Base-by-base conservation (phyloP, 2,797 vertebrate species). In the Lophius americanus region DNA sequence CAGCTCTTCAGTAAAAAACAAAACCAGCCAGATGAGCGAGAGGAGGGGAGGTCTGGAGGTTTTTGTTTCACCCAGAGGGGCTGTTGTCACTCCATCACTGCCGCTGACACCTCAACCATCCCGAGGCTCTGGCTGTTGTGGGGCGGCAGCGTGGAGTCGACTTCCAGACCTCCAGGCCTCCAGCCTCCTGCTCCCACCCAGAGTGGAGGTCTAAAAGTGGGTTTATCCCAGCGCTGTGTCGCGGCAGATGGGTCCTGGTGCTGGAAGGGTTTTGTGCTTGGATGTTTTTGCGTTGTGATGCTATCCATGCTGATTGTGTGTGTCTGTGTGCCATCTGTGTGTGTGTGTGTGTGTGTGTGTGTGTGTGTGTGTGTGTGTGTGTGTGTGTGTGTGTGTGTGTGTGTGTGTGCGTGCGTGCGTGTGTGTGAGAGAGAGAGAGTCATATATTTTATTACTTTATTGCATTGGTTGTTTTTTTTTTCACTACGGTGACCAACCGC, bases 41-140 rank as follows among this genome's bases (percentile, higher is more conserved):
- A 63, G 35, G 51, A 69, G 57, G 48, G 46, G 59, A 41, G 39
- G 58, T 23, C 61, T 53, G 52, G 54, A 60, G 84, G 79, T 74
- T 89, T 85, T 85, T 58, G 86, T 87, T 85, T 87, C 75, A 71
- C 73, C 84, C 81, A 53, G 38, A 67, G 68, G 80, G 43, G 57
- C 69, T 9, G 0, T 60, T 81, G 79, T 79, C 82, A 73, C 76
- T 85, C 76, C 72, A 61, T 84, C 80, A 68, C 58, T 60, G 60
- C 66, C 53, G 50, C 65, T 70, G 76, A 79, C 76, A 76, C 68
- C 57, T 55, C 32, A 33, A 76, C 63, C 3, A n/a, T 60, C 61
- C 9, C 0, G 5, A 42, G 39, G 61, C 51, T 63, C 1, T 23
- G 23, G 23, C 23, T 23, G 1, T 56, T 56, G 63, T 50, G 9